Percentiles rank a stretch among this genome's conserved stretches.
Evolutionary conservation across 2,888 invertebrate species (phyloP).

Genomic region (Chrysina gloriosa): DNA sequence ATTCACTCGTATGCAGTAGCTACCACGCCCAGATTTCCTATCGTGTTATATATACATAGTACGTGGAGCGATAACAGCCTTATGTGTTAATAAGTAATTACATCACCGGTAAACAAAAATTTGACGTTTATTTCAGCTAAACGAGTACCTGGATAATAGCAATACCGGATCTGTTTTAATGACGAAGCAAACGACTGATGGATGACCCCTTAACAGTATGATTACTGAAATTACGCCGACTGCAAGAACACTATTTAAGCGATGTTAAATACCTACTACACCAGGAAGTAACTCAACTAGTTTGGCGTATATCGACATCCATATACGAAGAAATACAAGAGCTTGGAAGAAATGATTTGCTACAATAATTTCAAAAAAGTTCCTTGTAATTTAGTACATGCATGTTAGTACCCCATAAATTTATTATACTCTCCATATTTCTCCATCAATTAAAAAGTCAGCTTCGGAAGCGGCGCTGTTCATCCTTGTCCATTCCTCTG

Average conservation of each 20-base stretch:
- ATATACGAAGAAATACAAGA: too few relatives aligned
- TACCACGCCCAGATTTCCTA: conserved; percentile 55
- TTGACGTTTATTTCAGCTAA: conserved; percentile 9
- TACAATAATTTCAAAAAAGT: too few relatives aligned
- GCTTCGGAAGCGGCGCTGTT: too few relatives aligned
- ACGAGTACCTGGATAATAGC: not conserved
- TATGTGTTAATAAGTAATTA: conserved; percentile 40
- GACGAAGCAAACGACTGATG: not conserved
- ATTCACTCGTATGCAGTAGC: conserved; percentile 51
- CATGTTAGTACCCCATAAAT: too few relatives aligned
- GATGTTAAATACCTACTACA: not conserved
- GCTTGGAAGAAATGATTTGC: too few relatives aligned
- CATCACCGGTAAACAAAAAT: conserved; percentile 6
- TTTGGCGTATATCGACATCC: too few relatives aligned
- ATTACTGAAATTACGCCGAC: not conserved
- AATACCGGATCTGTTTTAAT: not conserved
- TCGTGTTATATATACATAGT: conserved; percentile 47
- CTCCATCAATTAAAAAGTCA: too few relatives aligned
- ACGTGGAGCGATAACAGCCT: conserved; percentile 47
- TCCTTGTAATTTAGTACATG: too few relatives aligned
- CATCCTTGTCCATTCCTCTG: too few relatives aligned
- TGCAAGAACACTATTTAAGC: not conserved
- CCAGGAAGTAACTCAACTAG: not conserved
- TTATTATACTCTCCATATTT: too few relatives aligned
- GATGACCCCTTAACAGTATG: conserved; percentile 10